Base-by-base conservation (phyloP, 2,888 invertebrate genomes). In the Chymomyza caudatula region DNA sequence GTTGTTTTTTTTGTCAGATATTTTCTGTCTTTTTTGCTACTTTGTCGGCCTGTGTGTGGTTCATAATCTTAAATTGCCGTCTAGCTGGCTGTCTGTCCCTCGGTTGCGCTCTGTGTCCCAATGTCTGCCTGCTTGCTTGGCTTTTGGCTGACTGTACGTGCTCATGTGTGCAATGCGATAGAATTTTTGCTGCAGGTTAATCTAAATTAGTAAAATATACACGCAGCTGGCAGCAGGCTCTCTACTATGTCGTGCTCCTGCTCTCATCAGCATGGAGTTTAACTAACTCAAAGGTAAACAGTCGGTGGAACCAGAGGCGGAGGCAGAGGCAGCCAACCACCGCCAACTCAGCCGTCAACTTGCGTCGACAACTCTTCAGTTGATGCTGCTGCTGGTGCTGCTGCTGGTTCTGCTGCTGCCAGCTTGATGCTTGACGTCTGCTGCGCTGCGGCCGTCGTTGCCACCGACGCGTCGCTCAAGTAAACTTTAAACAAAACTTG, bases 151-250 rank as follows among this genome's bases (percentile, higher is more conserved):
- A 68, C 67, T 65, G 75, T 74, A 85, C 77, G 81, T 83, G 84
- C 85, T 85, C 76, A 77, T 85, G 83, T 82, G 77, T 83, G 78
- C 85, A 78, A 73, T 83, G 81, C 79, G 81, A 81, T 85, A 83
- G 81, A 79, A 84, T 76, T 83, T 71, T 71, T 67, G 81, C 86
- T 86, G 77, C 87, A 81, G 87, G 87, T 87, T 85, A 86, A 85
- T 85, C 87, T 85, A 86, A 87, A 85, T 87, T 87, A 86, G 85
- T 77, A 80, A 83, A 80, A 81, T 86, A 79, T 74, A 81, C 81
- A 78, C 76, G 73, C 76, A 76, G 76, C 60, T 52, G 63, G 47
- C 60, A 61, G 63, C 42, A 59, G 42, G 11, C 29, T 37, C 29
- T 37, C 11, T 37, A 37, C 29, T 37, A 37, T 37, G 29, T 37